Conservation (phyloP, 2,113 vertebrate genomes). For the Tretioscincus oriximinensis region DNA sequence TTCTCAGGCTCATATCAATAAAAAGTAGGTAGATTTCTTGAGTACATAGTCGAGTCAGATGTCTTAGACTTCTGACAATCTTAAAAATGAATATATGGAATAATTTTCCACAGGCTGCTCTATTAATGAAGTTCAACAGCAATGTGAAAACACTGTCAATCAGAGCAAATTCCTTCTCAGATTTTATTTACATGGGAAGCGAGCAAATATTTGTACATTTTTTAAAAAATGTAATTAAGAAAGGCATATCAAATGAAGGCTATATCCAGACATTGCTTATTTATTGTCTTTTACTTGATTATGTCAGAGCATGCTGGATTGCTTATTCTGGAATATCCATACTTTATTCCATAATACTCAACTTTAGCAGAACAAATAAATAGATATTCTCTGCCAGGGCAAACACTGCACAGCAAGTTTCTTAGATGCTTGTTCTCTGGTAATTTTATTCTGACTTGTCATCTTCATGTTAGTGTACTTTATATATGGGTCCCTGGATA, state of each 20-base stretch:
- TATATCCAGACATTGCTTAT: too few species aligned
- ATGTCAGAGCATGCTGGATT: too few species aligned
- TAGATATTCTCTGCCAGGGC: not conserved
- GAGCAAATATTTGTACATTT: not conserved
- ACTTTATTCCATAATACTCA: too few species aligned
- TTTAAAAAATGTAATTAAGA: not conserved
- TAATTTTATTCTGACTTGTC: too few species aligned
- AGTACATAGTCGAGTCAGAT: not conserved
- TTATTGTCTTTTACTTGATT: too few species aligned
- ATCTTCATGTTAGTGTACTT: too few species aligned
- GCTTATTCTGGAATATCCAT: too few species aligned
- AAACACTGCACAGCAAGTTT: not conserved
- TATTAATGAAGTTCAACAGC: not conserved
- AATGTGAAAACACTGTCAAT: not conserved
- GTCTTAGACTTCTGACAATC: not conserved
- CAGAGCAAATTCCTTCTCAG: not conserved
- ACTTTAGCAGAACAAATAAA: too few species aligned
- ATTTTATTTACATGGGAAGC: not conserved
- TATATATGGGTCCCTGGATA: too few species aligned
- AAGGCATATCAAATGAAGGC: too few species aligned
- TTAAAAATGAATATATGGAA: not conserved
- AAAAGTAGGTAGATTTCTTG: not conserved
- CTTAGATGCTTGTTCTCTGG: not conserved
- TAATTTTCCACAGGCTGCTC: not conserved
- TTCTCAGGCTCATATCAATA: not conserved